A percentile compares a stretch with the other conserved stretches of the same genome.
phyloP scores from a whole-genome alignment of 2,113 vertebrate genomes.

The Fregetta grallaria region DNA sequence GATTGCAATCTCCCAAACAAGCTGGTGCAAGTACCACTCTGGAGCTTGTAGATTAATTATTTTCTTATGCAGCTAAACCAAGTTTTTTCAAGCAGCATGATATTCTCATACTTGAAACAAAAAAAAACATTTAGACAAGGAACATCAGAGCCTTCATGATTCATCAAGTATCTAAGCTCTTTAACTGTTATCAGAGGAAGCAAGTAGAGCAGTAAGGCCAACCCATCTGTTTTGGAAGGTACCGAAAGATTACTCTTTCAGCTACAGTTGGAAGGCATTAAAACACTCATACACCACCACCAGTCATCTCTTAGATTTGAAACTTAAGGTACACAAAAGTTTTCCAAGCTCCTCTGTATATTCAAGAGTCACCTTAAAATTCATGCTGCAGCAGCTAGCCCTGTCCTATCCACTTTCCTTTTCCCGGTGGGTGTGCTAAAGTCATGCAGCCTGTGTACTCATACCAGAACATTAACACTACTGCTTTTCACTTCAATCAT shows the following conservation, averaged over 20 bases:
- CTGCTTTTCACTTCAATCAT: slow-evolving; percentile 62
- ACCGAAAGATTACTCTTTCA: background rate
- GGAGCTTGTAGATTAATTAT: background rate
- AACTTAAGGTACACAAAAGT: background rate
- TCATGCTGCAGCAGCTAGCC: background rate
- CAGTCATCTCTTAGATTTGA: background rate
- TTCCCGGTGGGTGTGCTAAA: slow-evolving; percentile 43
- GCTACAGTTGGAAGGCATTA: background rate
- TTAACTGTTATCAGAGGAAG: slow-evolving; percentile 8
- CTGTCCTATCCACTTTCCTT: background rate
- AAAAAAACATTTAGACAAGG: background rate
- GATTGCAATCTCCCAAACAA: background rate
- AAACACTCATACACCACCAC: background rate
- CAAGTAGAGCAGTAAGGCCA: background rate
- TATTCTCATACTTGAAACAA: slow-evolving; percentile 11
- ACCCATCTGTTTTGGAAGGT: background rate
- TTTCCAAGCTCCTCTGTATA: background rate
- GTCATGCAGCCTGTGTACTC: slow-evolving; percentile 41
- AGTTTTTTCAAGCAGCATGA: slow-evolving; percentile 12
- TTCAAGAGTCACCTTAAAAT: background rate
- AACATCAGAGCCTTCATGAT: background rate
- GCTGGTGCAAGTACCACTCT: background rate
- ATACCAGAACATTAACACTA: slow-evolving; percentile 62
- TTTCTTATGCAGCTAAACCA: background rate
- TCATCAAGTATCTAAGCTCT: background rate